Evolutionary conservation across 92 coral and sea anemone species (phyloP), one percentile per base, ranked within the genome.

Genomic region (Heteractis magnifica): DNA sequence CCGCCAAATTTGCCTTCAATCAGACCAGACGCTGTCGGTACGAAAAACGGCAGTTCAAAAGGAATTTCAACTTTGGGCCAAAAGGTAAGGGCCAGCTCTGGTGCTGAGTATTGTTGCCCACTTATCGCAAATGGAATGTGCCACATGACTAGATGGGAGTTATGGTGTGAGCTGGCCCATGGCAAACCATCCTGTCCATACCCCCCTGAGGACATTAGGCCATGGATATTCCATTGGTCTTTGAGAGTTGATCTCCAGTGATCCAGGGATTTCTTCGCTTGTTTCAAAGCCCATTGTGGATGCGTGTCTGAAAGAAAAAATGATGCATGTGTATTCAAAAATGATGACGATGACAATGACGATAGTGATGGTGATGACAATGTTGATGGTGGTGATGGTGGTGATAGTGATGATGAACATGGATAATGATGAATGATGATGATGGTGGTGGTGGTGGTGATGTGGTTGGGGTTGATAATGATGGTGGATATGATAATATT

Each of bases 181-280:
- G 98, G 98, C 52, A 93, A 79, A 13, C 98, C 98, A 72, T 93
- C 98, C 80, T 89, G 89, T 58, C 98, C 98, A 65, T 93, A 93
- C 48, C 98, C 98, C 75, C 86, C 87, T 49, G 95, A 91, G 58
- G 98, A 88, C 18, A 90, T 87, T 34, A 92, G 88, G 10, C 94
- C 98, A 77, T 93, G 98, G 48, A 93, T 89, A 82, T 93, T 93
- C 98, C 98, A 93, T 68, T 93, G 98, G 86, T 93, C 98, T 52
- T 93, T 89, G 1, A 93, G 77, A 0, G 82, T 83, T 14, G 94
- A 72, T 55, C 98, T 83, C 98, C 98, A 93, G 81, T 93, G 98
- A 77, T 93, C 93, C 16, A 93, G 94, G 5, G 98, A 85, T 62
- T 93, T 93, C 89, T 81, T 82, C 4, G 98, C 98, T 56, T 90